These are phyloP conservation scores for Eulemur rubriventer DNA, from an alignment of 2,797 vertebrate species.

Conservation along the genomic window DNA sequence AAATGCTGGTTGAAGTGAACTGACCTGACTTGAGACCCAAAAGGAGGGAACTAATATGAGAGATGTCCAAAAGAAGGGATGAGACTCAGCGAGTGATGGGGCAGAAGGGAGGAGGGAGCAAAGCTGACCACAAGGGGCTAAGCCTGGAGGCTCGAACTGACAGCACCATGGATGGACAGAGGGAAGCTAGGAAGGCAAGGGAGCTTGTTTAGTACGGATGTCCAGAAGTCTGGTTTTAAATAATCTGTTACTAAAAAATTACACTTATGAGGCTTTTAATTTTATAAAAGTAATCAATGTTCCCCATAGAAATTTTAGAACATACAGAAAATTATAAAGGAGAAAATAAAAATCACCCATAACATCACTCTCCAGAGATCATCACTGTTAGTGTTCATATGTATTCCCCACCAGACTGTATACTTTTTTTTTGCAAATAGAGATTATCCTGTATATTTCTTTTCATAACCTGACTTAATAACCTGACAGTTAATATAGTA, in stretches of 20 bases:
- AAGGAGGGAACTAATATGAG: background rate
- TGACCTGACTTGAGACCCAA: background rate
- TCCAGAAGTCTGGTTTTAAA: background rate
- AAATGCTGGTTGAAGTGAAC: background rate
- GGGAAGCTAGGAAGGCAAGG: background rate
- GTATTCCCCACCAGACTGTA: background rate
- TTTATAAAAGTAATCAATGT: slow-evolving; percentile 21
- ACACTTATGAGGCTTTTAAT: background rate
- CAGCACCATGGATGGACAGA: background rate
- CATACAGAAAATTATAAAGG: slow-evolving; percentile 12
- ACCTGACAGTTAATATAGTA: background rate
- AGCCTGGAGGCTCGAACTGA: background rate
- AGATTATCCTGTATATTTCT: background rate
- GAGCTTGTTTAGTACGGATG: background rate
- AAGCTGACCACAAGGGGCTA: background rate
- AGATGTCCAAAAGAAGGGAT: background rate
- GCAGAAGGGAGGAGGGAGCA: background rate
- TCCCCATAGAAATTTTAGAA: slow-evolving; percentile 22
- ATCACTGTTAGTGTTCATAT: background rate
- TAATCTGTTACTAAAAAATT: background rate
- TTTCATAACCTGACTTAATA: slow-evolving; percentile 13
- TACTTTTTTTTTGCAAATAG: background rate
- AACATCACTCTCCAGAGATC: slow-evolving; percentile 14
- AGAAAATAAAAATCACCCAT: slow-evolving; percentile 10
- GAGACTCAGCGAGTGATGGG: background rate